Conservation (phyloP, 2,888 invertebrate genomes). For the Copidosoma aretas region DNA sequence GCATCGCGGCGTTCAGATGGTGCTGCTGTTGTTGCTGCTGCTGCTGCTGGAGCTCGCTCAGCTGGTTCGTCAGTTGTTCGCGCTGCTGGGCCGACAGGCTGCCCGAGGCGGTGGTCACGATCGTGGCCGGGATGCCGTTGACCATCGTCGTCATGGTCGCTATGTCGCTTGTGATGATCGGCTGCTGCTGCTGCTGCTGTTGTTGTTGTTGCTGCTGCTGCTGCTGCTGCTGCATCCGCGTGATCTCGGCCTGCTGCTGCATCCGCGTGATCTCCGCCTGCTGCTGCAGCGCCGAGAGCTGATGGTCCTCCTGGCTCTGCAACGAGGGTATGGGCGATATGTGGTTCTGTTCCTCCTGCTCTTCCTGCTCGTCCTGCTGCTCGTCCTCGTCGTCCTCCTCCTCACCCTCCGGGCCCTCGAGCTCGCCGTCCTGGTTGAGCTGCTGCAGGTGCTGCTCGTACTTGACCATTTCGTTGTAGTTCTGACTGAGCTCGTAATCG, state of each 20-base stretch:
- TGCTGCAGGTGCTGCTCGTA: constrained; percentile 34
- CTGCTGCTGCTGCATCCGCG: constrained; percentile 21
- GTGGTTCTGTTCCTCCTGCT: constrained; percentile 16
- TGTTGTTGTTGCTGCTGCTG: constrained; percentile 19
- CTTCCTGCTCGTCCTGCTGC: constrained; percentile 15
- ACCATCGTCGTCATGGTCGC: constrained; percentile 21
- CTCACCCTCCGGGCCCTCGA: constrained; percentile 30
- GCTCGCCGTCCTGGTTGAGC: not conserved
- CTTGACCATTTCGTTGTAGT: constrained; percentile 34
- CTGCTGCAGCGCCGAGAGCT: constrained; percentile 25
- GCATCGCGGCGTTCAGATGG: not conserved
- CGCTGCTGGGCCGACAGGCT: not conserved
- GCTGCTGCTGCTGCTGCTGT: constrained; percentile 3
- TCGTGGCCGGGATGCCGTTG: constrained; percentile 15
- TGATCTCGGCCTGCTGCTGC: constrained; percentile 28
- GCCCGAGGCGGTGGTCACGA: constrained; percentile 34
- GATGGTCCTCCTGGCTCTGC: constrained; percentile 28
- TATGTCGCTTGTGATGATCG: constrained; percentile 10
- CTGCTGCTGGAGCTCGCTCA: constrained; percentile 1
- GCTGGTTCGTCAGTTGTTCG: constrained; percentile 16
- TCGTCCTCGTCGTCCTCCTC: constrained; percentile 19
- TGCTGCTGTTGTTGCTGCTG: constrained; percentile 18
- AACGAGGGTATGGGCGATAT: constrained; percentile 12
- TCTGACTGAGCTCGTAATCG: constrained; percentile 29
- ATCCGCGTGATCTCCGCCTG: constrained; percentile 24